Evolutionary conservation across 1,140 invertebrate genomes (phyloP).

Genomic region (Aphelenchoides fujianensis): DNA sequence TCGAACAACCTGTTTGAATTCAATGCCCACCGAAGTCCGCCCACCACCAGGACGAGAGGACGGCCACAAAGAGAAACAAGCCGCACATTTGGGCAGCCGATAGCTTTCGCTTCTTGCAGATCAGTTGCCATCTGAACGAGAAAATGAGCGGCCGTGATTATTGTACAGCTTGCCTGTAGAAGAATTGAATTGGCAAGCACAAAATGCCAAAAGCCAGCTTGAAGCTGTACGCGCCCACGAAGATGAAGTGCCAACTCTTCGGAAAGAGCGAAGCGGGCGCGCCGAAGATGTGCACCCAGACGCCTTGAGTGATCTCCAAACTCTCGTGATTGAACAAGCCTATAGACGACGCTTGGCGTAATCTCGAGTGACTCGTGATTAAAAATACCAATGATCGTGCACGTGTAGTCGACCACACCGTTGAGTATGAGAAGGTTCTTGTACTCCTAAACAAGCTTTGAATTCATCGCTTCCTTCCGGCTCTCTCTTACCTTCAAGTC

Average conservation of each 20-base stretch:
- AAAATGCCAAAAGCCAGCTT: background rate
- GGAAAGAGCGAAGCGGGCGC: background rate
- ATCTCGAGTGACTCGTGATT: background rate
- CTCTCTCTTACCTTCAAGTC: background rate
- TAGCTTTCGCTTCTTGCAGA: background rate
- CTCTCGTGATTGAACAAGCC: too few relatives aligned
- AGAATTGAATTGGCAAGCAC: background rate
- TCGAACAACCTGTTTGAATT: too few relatives aligned
- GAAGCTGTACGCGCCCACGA: background rate
- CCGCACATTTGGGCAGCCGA: background rate
- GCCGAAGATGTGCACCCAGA: background rate
- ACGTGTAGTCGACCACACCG: conserved; percentile 8
- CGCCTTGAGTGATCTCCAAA: too few relatives aligned
- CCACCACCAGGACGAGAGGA: background rate
- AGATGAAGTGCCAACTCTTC: background rate
- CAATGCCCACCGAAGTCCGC: background rate
- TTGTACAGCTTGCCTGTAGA: background rate
- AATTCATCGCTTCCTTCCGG: background rate
- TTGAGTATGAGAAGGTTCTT: background rate
- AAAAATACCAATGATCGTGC: background rate
- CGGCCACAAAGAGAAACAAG: background rate
- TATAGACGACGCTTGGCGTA: background rate
- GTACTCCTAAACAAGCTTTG: conserved; percentile 5
- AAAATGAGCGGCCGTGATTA: too few relatives aligned
- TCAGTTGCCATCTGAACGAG: background rate